Base-by-base conservation (phyloP, 2,888 invertebrate genomes). In the Meloe dianella region DNA sequence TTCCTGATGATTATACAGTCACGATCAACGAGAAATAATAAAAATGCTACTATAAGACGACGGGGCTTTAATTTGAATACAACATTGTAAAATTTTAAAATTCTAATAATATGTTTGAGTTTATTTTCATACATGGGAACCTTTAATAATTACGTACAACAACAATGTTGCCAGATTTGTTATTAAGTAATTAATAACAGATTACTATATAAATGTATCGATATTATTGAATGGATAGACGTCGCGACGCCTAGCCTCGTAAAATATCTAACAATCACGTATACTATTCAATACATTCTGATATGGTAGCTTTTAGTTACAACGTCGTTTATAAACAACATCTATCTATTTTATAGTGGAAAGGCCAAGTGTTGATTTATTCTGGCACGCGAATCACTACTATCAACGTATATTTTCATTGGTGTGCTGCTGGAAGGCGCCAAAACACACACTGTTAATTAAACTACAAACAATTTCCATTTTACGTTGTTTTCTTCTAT, bases 321-420 rank as follows among this genome's bases (percentile, higher is more conserved):
- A 47, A 47, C 47, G 10, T 47, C 47, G 20, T 47, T 47, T 38
- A 38, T 6, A 47, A 38, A 17, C 14, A 20, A 17, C 9, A 20
- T 47, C 47, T 47, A 47, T 47, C 47, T 47, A 47, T 20, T 47
- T 47, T 47, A 20, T 47, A 47, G 47, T 47, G 47, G 47, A 47
- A 47, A 47, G 47, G 20, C 47, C 17, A 47, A 47, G 47, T 47
- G 75, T 74, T 77, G 77, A 78, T 78, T 79, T 78, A 77, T 72
- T 74, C 70, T 71, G 74, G 76, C 77, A 77, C 76, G 78, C 77
- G 77, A 77, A 38, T 38, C 32, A 71, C 71, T 70, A 75, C 71
- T 75, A 75, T 75, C 74, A 73, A 74, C 76, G n/a, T n/a, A 77
- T 75, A 77, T 75, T 77, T 77, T 78, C 77, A 71, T 72, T 70